Evolutionary conservation across 2,888 invertebrate genomes (phyloP).

Genomic region (Oscheius sp.): DNA sequence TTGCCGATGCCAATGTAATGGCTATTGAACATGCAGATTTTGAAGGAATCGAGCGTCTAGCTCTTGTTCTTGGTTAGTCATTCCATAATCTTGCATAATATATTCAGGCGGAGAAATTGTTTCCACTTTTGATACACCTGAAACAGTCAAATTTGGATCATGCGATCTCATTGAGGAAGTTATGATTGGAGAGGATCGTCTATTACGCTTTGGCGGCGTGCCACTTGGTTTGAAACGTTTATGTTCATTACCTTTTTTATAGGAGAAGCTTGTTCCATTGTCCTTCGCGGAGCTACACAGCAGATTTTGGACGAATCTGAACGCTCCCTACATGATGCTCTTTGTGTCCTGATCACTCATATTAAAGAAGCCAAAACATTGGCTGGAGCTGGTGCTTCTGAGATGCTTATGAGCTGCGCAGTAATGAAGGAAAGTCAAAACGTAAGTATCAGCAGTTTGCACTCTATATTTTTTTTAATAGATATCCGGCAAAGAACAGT

Average conservation of each 20-base stretch:
- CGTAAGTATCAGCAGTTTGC: constrained; percentile 17
- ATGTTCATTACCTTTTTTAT: constrained; percentile 71
- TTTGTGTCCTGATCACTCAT: constrained; percentile 94
- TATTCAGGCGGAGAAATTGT: constrained; percentile 85
- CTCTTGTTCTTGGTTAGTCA: constrained; percentile 85
- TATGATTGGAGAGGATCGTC: constrained; percentile 96
- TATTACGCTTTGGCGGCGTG: constrained; percentile 81
- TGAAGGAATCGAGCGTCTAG: constrained; percentile 95
- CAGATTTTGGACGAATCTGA: constrained; percentile 99
- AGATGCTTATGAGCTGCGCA: constrained; percentile 95
- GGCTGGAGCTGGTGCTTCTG: constrained; percentile 80
- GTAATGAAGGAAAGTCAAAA: constrained; percentile 74
- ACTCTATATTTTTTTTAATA: constrained; percentile 20
- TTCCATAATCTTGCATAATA: background rate
- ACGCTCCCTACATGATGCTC: constrained; percentile 94
- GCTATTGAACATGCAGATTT: constrained; percentile 99
- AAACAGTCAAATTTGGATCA: constrained; percentile 87
- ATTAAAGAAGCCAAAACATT: constrained; percentile 90
- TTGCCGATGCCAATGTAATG: constrained; percentile 94
- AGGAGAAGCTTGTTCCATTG: constrained; percentile 95
- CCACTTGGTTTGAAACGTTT: constrained; percentile 49
- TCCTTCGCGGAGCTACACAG: constrained; percentile 95
- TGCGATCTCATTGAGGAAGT: constrained; percentile 96
- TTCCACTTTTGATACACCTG: constrained; percentile 95
- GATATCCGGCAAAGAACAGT: constrained; percentile 89